Evolutionary conservation across 2,113 vertebrate species (phyloP).

Genomic region (Bos indicus): DNA sequence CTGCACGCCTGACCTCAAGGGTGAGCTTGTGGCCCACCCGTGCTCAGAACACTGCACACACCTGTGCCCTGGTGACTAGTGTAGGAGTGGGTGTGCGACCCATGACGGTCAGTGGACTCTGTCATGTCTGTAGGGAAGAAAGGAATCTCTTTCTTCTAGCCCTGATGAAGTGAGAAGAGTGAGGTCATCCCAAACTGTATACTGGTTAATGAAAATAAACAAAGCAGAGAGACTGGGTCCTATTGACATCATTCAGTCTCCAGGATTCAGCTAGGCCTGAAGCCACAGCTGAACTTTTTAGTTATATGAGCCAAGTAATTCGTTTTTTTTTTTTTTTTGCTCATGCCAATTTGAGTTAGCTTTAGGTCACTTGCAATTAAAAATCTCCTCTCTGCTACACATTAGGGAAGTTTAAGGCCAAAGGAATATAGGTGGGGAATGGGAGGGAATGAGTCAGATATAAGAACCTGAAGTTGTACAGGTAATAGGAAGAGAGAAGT

Average conservation of each 20-base stretch:
- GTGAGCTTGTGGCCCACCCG: not conserved
- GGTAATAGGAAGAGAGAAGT: not conserved
- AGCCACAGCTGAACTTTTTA: not conserved
- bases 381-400: not conserved
- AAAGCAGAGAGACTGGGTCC: not conserved
- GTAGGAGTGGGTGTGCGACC: not conserved
- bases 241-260: not conserved
- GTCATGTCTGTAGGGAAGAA: not conserved
- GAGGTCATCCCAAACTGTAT: not conserved
- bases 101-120: not conserved
- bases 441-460: not conserved
- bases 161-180: not conserved
- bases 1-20: not conserved
- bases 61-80: not conserved
- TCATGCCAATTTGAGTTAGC: not conserved
- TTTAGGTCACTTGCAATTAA: not conserved
- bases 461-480: not conserved
- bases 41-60: not conserved
- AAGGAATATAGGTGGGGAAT: not conserved
- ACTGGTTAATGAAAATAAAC: not conserved
- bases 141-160: not conserved
- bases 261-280: not conserved
- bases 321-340: not conserved
- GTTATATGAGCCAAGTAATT: not conserved
- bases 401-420: not conserved